Conservation (phyloP, 2,113 vertebrate species). For the Rhizomys pruinosus region DNA sequence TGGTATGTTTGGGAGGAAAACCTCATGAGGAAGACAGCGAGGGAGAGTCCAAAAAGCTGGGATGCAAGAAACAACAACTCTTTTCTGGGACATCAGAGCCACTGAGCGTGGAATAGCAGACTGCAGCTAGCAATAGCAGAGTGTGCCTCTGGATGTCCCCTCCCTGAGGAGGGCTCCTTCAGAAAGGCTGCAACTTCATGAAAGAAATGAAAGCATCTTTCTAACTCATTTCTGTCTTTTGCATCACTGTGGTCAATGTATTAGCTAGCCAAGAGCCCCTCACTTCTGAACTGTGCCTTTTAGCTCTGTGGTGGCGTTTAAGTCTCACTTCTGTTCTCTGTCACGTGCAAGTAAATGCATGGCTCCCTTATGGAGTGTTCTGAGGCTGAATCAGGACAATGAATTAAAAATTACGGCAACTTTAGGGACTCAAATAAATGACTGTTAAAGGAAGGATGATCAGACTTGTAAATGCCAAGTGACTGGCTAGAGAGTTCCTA, state of each 20-base stretch:
- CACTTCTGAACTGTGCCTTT: not conserved
- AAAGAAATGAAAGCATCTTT: not conserved
- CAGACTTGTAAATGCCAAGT: no score
- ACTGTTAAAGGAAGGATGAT: not conserved
- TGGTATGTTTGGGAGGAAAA: not conserved
- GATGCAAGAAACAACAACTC: not conserved
- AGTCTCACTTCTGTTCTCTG: conserved; percentile 18
- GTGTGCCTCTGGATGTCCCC: fast-evolving
- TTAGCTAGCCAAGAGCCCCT: not conserved
- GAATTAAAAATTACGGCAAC: conserved; percentile 25
- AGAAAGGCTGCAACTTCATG: not conserved
- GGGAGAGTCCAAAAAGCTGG: not conserved
- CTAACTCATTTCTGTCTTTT: not conserved
- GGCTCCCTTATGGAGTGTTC: not conserved
- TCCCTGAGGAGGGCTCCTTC: not conserved
- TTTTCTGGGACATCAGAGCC: not conserved
- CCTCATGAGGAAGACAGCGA: not conserved
- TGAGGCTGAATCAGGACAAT: not conserved
- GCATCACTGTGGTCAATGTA: not conserved
- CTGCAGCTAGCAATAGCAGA: not conserved
- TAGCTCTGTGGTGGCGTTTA: not conserved
- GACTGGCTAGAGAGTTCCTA: no score
- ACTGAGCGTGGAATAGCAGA: no score
- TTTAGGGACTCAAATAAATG: not conserved
- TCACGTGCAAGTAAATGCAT: not conserved